These are phyloP conservation scores for Cuculus canorus DNA, from an alignment of 2,797 vertebrate genomes.

Conservation along the genomic window DNA sequence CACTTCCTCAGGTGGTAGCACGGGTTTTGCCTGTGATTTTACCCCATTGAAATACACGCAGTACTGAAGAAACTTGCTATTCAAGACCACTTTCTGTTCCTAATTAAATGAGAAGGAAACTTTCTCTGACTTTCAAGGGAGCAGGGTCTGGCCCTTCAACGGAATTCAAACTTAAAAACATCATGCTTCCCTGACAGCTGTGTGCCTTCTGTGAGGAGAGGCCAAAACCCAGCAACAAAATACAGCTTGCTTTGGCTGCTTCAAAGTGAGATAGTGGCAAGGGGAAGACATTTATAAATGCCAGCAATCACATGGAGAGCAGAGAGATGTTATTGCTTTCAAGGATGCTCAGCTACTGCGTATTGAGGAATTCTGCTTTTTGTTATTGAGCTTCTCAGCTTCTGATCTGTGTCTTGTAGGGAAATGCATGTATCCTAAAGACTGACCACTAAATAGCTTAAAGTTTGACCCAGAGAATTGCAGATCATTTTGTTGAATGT, in stretches of 20 bases:
- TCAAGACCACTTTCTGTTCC: constrained; percentile 38
- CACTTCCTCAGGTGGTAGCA: background rate
- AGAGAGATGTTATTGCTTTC: background rate
- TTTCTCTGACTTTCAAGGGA: constrained; percentile 46
- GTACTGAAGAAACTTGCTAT: background rate
- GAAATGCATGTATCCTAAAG: background rate
- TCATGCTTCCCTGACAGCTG: constrained; percentile 35
- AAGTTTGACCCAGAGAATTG: background rate
- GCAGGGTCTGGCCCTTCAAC: background rate
- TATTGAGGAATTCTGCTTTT: constrained; percentile 8
- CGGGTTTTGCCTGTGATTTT: background rate
- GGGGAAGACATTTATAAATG: background rate
- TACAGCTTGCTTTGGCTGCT: background rate
- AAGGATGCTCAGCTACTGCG: background rate
- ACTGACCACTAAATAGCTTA: background rate
- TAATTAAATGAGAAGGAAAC: constrained; percentile 50
- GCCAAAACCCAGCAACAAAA: constrained; percentile 16
- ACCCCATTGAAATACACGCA: background rate
- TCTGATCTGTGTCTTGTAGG: background rate
- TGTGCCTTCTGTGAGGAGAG: constrained; percentile 53
- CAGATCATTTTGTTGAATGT: background rate
- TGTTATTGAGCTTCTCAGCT: background rate
- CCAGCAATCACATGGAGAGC: background rate
- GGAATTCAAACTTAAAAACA: constrained; percentile 41
- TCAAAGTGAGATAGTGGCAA: constrained; percentile 15